Evolutionary conservation across 2,888 invertebrate species (phyloP).

Genomic region (Abscondita cerata): DNA sequence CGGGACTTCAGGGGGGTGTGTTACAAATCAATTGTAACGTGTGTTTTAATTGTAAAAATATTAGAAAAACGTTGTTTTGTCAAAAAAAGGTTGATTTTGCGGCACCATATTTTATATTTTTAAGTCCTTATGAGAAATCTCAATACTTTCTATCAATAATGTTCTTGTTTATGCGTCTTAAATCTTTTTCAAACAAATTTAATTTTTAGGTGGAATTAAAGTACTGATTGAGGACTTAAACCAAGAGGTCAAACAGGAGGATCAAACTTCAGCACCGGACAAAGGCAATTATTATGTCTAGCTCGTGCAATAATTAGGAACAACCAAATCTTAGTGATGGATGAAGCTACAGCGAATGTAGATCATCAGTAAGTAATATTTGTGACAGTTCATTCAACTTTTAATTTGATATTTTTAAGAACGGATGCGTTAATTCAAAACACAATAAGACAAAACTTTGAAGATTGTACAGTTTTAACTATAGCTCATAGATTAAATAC

Average conservation of each 20-base stretch:
- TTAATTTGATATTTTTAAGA: too few species aligned
- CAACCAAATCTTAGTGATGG: conserved; percentile 81
- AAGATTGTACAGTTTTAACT: conserved; percentile 80
- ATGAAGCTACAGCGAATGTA: conserved; percentile 92
- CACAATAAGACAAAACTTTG: conserved; percentile 76
- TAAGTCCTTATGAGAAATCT: too few species aligned
- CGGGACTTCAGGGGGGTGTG: too few species aligned
- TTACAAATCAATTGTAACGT: too few species aligned
- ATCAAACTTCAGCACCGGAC: conserved; percentile 85
- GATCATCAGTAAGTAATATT: conserved; percentile 78
- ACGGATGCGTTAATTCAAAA: conserved; percentile 81
- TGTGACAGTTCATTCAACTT: too few species aligned
- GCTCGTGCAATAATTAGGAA: conserved; percentile 85
- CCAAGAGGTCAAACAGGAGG: conserved; percentile 76
- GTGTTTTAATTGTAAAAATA: too few species aligned
- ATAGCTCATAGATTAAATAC: conserved; percentile 85
- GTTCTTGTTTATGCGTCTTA: too few species aligned
- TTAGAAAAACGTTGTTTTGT: too few species aligned
- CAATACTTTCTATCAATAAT: too few species aligned
- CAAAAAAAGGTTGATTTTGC: too few species aligned
- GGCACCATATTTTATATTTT: too few species aligned
- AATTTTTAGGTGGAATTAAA: conserved; percentile 80
- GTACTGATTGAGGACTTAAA: conserved; percentile 70
- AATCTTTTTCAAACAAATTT: too few species aligned
- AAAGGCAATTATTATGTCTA: conserved; percentile 86